Evolutionary conservation across 1,140 invertebrate genomes (phyloP), one percentile per base, ranked within the genome.

Genomic region (Dendroctonus ponderosae): DNA sequence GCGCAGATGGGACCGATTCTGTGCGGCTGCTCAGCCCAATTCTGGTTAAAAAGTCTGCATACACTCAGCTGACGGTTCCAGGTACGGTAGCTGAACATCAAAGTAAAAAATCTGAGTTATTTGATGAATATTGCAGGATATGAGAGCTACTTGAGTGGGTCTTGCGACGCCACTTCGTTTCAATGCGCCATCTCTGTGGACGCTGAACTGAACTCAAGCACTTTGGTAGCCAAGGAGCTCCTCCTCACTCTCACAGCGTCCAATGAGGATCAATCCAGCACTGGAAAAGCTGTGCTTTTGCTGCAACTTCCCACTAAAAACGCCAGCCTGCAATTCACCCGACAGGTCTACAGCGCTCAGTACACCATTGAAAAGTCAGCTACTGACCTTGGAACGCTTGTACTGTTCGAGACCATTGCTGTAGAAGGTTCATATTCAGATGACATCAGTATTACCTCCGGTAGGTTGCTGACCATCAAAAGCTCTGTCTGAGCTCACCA

Each of bases 211-310:
- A 62, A 62, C 42, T 7, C 9, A 14, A 62, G 48, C 42, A 41
- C 14, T 40, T 41, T 62, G 15, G 52, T n/a, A n/a, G 5, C 46
- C 6, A 42, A 39, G 8, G 59, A 67, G 38, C 14, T 67, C 5
- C 8, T 67, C 6, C 6, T 62, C 37, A 67, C 66, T 12, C 15
- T 67, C 41, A 15, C 0, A 41, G 59, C 59, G n/a, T 43, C 58
- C n/a, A 44, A 7, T 11, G n/a, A 9, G 6, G 52, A 53, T 7
- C 7, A 42, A 43, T 48, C 26, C 49, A 67, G 49, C 7, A 42
- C 52, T 0, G 66, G 59, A 57, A 56, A 46, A 49, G 14, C 66
- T 6, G 44, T 67, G 9, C 15, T 67, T n/a, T 37, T 67, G 7
- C 9, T 67, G 8, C 48, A 62, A 50, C 51, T 67, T 7, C 58